Base-by-base conservation (phyloP, 2,888 invertebrate genomes). In the Pterostichus madidus region DNA sequence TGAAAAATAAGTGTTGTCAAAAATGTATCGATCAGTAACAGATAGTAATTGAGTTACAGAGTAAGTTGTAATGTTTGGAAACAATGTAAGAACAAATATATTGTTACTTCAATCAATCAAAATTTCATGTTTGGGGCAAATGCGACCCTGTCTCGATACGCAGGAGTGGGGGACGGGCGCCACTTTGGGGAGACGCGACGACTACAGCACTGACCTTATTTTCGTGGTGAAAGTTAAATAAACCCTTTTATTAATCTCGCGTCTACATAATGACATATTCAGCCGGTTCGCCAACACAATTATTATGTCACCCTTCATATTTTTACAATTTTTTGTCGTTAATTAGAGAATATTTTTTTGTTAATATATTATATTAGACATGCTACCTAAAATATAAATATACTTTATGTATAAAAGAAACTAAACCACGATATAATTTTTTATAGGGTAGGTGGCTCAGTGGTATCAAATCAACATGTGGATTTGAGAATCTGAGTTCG, bases 201-300 rank as follows among this genome's bases (percentile, higher is more conserved):
- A 35, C 64, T 35, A 32, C 64, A 13, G 64, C 64, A 10, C 64
- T 64, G 64, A 64, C 64, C 64, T 64, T 64, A 35, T 64, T 64
- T 32, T 32, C 64, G 31, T 32, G 64, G 64, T 64, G 11, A 64
- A 64, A 64, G 64, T 64, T 64, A 64, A 64, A 64, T 64, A 64
- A 64, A 64, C 31, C 64, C 13, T 64, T 64, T 64, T 35, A 64
- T 64, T 64, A 31, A 35, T 64, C 35, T 7, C 64, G 13, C 64
- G 35, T 35, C n/a, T 64, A 35, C 32, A 64, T 64, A 64, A 64
- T 64, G 35, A 35, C 13, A 35, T 64, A 64, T 64, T 35, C 59
- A 59, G 24, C n/a, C 13, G 13, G 35, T 35, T 35, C n/a, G 13
- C 49, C 49, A 10, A n/a, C n/a, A 49, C 49, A 49, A 49, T 49